Conservation (phyloP, 2,888 invertebrate species). For the Melanotus villosus region DNA sequence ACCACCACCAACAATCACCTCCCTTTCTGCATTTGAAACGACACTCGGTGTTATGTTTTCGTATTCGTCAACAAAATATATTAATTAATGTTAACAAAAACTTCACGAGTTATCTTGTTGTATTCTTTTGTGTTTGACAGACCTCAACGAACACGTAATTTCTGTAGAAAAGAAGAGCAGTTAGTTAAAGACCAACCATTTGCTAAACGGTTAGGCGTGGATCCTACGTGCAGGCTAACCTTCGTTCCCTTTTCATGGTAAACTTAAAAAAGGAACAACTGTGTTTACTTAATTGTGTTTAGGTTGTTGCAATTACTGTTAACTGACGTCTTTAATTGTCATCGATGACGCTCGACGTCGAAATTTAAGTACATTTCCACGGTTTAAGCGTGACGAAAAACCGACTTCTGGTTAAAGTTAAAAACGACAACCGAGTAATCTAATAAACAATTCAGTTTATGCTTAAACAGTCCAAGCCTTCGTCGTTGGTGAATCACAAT, state of each 20-base stretch:
- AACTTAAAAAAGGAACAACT: not conserved
- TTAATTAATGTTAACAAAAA: not conserved
- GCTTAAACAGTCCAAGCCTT: no score
- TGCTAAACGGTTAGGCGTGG: not conserved
- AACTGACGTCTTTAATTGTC: not conserved
- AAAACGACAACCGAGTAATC: no score
- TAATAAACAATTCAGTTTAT: constrained; percentile 22
- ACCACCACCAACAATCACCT: constrained; percentile 36
- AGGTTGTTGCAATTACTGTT: not conserved
- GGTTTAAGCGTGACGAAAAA: not conserved
- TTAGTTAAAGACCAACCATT: not conserved
- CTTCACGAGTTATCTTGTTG: constrained; percentile 10
- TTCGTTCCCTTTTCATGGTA: not conserved
- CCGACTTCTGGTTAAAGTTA: constrained; percentile 19
- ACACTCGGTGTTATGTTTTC: constrained; percentile 4
- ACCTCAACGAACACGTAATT: constrained; percentile 21
- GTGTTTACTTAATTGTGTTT: not conserved
- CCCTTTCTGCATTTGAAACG: constrained; percentile 26
- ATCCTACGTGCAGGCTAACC: constrained; percentile 11
- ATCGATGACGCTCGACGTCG: not conserved
- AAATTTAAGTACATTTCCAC: not conserved
- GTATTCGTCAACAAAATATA: not conserved
- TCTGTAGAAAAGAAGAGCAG: constrained; percentile 8
- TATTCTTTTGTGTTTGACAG: not conserved
- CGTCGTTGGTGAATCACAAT: constrained; percentile 26